Evolutionary conservation across 1,140 invertebrate species (phyloP).

Genomic region (Nymphalis io): DNA sequence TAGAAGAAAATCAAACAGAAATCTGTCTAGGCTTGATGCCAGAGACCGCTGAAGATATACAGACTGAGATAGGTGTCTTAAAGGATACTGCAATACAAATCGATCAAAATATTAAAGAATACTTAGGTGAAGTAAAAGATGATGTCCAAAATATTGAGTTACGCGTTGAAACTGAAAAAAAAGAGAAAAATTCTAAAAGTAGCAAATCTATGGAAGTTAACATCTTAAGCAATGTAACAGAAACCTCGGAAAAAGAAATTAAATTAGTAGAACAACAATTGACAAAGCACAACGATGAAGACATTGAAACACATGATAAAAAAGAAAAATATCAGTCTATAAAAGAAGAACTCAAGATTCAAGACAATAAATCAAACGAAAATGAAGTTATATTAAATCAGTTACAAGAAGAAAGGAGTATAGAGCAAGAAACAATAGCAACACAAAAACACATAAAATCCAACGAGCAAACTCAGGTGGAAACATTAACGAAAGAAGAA

Average conservation of each 20-base stretch:
- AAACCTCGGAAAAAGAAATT: background rate
- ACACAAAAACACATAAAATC: background rate
- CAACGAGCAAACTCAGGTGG: background rate
- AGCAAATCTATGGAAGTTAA: background rate
- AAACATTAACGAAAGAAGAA: background rate
- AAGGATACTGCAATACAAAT: background rate
- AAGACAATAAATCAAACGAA: background rate
- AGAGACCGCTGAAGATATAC: background rate
- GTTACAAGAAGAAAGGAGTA: background rate
- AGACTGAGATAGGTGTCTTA: background rate
- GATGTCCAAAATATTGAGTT: no score
- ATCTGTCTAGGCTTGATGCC: background rate
- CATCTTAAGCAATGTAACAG: background rate
- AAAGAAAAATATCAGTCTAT: no score
- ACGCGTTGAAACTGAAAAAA: no score
- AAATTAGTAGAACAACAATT: background rate
- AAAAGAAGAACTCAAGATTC: background rate
- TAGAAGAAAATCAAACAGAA: slow-evolving; percentile 24
- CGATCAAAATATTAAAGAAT: no score
- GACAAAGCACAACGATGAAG: no score
- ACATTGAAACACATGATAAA: no score
- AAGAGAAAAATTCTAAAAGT: background rate
- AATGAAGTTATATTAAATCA: background rate
- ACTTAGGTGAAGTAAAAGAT: no score
- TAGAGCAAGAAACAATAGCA: background rate